Percentiles rank a stretch among this genome's conserved stretches.
Evolutionary conservation across 2,113 vertebrate species (phyloP).

Genomic region (Elephas maximus): DNA sequence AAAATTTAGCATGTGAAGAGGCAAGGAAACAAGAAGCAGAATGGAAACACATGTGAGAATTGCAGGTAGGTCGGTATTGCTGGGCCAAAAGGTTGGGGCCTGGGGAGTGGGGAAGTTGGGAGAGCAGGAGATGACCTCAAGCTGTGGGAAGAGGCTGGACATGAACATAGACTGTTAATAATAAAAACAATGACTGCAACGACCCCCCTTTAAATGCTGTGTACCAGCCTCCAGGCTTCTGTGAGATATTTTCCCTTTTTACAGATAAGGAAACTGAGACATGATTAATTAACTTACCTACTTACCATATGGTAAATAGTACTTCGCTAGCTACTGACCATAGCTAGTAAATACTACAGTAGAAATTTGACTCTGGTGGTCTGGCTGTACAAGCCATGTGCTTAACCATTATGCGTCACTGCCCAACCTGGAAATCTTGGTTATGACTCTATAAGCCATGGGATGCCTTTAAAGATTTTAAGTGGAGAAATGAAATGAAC

Average conservation of each 20-base stretch:
- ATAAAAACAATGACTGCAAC: background rate
- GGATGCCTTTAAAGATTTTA: background rate
- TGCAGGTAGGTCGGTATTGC: background rate
- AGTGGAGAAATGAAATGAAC: background rate
- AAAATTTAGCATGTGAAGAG: background rate
- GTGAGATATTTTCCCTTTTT: accelerated
- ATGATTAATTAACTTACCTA: too few relatives aligned
- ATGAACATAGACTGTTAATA: background rate
- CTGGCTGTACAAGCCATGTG: background rate
- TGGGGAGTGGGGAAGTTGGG: background rate
- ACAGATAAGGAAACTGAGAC: background rate
- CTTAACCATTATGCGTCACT: background rate
- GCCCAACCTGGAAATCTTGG: too few relatives aligned
- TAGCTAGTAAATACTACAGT: background rate
- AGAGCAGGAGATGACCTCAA: too few relatives aligned
- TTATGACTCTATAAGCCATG: background rate
- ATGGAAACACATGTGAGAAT: background rate
- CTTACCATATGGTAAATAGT: background rate
- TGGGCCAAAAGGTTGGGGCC: background rate
- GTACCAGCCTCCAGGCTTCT: background rate
- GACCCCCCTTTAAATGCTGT: background rate
- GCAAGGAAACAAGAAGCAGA: background rate
- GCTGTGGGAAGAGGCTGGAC: background rate
- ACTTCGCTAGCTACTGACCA: too few relatives aligned
- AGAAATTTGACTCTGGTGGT: background rate